Base-by-base conservation (phyloP, 2,888 invertebrate species). In the Dolomedes plantarius region DNA sequence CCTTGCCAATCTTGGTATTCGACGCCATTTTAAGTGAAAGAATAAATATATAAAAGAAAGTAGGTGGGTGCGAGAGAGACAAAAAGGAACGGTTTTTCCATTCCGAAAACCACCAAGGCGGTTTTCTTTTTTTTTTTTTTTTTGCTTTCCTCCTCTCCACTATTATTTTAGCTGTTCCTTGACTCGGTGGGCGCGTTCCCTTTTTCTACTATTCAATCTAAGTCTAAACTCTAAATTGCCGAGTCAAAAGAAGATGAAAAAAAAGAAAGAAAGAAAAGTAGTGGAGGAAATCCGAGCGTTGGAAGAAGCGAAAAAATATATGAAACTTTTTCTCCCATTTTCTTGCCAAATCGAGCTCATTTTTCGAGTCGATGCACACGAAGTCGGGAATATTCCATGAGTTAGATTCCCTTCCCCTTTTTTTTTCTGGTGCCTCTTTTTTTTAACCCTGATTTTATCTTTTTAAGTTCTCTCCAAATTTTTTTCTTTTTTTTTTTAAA, bases 291-390 rank as follows among this genome's bases (percentile, higher is more conserved):
- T 56, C 19, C 28, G 19, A 71, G 23, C 19, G 31, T 62, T 31
- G 41, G 27, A 77, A 36, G 64, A n/a, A 46, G 39, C n/a, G n/a
- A 75, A n/a, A 13, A 27, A 46, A 46, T 50, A 73, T 46, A 32
- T 1, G 5, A 56, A 72, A 62, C 39, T 64, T 41, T 65, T 36
- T 23, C 36, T 46, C 39, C 67, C 28, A 76, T 82, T 82, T 82
- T 76, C 76, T 77, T 83, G 83, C 72, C 76, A 83, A 83, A 83
- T 83, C 72, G 83, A 76, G 83, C 83, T 83, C 83, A 83, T 83
- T 83, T 83, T 67, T 77, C 83, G 83, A 83, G 27, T 83, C 83
- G 56, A 41, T 83, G 83, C 83, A 83, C 83, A 83, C 83, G 72
- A 65, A 72, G 69, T 76, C 50, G 72, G 67, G 83, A 83, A 83